Evolutionary conservation across 2,113 vertebrate species (phyloP).

Genomic region (Nannobrachium achirus): DNA sequence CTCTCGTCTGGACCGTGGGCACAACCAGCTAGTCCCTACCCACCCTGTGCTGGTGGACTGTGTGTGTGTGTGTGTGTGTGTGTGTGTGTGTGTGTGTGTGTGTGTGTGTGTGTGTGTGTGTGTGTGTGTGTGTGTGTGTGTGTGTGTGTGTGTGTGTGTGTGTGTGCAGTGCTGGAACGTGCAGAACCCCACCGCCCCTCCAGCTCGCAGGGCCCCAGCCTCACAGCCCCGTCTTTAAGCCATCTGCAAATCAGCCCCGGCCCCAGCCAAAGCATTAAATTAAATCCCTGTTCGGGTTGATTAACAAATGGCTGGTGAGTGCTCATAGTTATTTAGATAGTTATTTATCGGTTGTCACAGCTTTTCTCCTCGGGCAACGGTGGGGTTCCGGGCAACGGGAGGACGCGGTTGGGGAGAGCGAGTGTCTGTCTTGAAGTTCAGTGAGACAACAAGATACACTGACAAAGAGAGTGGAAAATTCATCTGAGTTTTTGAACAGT

Average conservation of each 20-base stretch:
- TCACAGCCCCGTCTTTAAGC: slow-evolving; percentile 80
- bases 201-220: slow-evolving; percentile 78
- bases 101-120: slow-evolving; percentile 72
- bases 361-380: slow-evolving; percentile 29
- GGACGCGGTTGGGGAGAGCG: slow-evolving; percentile 48
- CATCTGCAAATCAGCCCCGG: slow-evolving; percentile 81
- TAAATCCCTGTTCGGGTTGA: slow-evolving; percentile 85
- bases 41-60: slow-evolving; percentile 59
- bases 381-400: slow-evolving; percentile 21
- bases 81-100: slow-evolving; percentile 13
- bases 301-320: slow-evolving; percentile 85
- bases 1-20: slow-evolving; percentile 42
- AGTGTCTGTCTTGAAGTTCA: slow-evolving; percentile 49
- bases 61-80: slow-evolving; percentile 41
- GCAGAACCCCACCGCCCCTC: slow-evolving; percentile 49
- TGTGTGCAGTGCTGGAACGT: slow-evolving; percentile 77
- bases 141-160: slow-evolving; percentile 13
- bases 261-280: slow-evolving; percentile 84
- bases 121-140: slow-evolving; percentile 41
- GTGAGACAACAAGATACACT: not conserved
- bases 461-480: slow-evolving; percentile 27
- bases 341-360: slow-evolving; percentile 62
- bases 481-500: slow-evolving; percentile 26
- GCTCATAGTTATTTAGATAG: slow-evolving; percentile 71
- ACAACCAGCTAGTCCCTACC: slow-evolving; percentile 44